Conservation (phyloP, 2,888 invertebrate genomes). For the Caenorhabditis virilis region DNA sequence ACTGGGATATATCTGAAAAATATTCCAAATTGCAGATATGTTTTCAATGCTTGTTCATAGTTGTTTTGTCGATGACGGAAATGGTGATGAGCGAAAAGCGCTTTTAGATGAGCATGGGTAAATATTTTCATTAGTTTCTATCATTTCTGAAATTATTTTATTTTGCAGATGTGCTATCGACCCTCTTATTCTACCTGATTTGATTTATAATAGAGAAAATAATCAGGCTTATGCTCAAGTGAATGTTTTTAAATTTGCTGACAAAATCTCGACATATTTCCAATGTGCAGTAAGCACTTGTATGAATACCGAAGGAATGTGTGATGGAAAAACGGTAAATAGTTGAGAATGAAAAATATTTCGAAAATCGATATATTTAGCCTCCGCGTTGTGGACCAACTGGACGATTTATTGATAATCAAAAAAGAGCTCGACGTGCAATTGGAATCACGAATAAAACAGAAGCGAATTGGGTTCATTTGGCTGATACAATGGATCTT, state of each 20-base stretch:
- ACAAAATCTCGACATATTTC: constrained; percentile 67
- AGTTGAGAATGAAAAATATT: too few relatives aligned
- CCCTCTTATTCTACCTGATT: constrained; percentile 64
- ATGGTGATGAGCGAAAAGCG: constrained; percentile 63
- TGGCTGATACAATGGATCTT: constrained; percentile 63
- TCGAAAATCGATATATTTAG: too few relatives aligned
- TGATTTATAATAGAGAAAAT: constrained; percentile 64
- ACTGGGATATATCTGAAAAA: too few relatives aligned
- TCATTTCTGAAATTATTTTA: neutral
- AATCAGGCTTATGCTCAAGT: constrained; percentile 68
- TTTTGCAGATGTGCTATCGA: constrained; percentile 65
- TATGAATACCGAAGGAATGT: constrained; percentile 67
- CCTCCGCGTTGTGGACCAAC: constrained; percentile 43
- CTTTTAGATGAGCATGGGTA: constrained; percentile 67
- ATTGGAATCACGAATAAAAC: too few relatives aligned
- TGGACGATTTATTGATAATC: constrained; percentile 13
- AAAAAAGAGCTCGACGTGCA: constrained; percentile 12
- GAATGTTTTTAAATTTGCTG: constrained; percentile 68
- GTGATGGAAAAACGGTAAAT: constrained; percentile 65
- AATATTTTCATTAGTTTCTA: neutral
- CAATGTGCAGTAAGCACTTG: constrained; percentile 68
- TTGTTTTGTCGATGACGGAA: constrained; percentile 68
- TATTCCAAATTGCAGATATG: constrained; percentile 58
- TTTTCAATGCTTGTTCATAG: constrained; percentile 68
- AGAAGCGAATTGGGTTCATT: constrained; percentile 30